Percentiles rank a stretch among this genome's conserved stretches.
These are phyloP conservation scores for Lucilia cuprina DNA, from an alignment of 1,140 invertebrate genomes.

Conservation along the genomic window DNA sequence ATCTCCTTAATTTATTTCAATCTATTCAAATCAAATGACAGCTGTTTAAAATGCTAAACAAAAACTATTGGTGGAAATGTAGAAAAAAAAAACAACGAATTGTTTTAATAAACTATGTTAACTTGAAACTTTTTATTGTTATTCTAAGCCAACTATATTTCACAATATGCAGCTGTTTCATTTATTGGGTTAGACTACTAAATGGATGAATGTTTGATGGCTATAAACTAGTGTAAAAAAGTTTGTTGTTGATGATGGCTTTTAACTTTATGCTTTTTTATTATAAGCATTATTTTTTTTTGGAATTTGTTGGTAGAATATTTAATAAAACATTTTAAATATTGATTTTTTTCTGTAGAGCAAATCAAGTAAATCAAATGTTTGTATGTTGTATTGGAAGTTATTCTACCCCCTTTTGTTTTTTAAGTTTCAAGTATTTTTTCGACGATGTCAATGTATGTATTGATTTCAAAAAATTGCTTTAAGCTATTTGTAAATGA, in stretches of 20 bases:
- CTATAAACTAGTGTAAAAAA: too few relatives aligned
- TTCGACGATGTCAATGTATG: neutral
- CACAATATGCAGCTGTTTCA: too few relatives aligned
- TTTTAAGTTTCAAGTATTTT: too few relatives aligned
- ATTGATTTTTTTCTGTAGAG: too few relatives aligned
- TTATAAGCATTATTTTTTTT: neutral
- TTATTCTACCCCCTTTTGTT: neutral
- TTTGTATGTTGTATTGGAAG: neutral
- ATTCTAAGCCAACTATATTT: too few relatives aligned
- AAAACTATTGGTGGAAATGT: neutral
- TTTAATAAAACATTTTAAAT: neutral
- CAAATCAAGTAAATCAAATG: neutral
- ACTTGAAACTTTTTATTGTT: neutral
- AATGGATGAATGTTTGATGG: too few relatives aligned
- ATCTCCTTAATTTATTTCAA: neutral
- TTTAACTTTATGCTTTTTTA: neutral
- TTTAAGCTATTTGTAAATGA: slow-evolving; percentile 5
- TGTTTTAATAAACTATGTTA: neutral
- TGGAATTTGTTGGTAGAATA: neutral
- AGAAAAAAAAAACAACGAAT: neutral
- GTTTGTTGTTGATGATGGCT: neutral
- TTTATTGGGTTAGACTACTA: too few relatives aligned
- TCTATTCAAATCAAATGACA: neutral
- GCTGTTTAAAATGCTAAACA: neutral
- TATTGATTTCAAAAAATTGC: neutral